These are phyloP conservation scores for Noturus placidus DNA, from an alignment of 2,113 vertebrate species.

Conservation along the genomic window DNA sequence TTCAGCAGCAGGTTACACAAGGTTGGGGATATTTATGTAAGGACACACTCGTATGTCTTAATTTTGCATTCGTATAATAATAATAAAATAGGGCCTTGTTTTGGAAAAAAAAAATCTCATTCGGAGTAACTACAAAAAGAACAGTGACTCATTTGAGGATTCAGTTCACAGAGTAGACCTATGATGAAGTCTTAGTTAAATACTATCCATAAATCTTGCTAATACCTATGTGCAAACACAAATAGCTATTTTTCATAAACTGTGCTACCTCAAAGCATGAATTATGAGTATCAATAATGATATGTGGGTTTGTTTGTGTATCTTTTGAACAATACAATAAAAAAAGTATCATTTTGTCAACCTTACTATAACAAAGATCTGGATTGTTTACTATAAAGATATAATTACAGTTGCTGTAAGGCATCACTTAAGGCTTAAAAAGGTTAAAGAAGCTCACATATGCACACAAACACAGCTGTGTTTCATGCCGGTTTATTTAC, in stretches of 20 bases:
- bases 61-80: not conserved
- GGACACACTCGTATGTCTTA: not conserved
- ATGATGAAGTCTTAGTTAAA: constrained; percentile 37
- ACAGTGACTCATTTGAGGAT: constrained; percentile 24
- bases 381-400: not conserved
- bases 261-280: constrained; percentile 9
- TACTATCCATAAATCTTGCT: constrained; percentile 29
- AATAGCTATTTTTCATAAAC: constrained; percentile 40
- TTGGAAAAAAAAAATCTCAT: not conserved
- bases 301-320: not conserved
- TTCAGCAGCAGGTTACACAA: not conserved
- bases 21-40: not conserved
- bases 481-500: constrained; percentile 13
- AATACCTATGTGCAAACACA: constrained; percentile 17
- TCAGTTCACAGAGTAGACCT: constrained; percentile 29
- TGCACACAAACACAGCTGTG: constrained; percentile 7
- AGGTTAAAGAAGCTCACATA: constrained; percentile 4
- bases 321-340: not conserved
- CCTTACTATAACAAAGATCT: not conserved
- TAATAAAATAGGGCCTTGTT: not conserved
- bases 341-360: constrained; percentile 15
- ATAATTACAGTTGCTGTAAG: constrained; percentile 22
- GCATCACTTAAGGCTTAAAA: constrained; percentile 22
- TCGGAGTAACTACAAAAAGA: not conserved
- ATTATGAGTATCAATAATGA: constrained; percentile 23